These are phyloP conservation scores for Trichechus manatus DNA, from an alignment of 2,113 vertebrate genomes.

Conservation along the genomic window DNA sequence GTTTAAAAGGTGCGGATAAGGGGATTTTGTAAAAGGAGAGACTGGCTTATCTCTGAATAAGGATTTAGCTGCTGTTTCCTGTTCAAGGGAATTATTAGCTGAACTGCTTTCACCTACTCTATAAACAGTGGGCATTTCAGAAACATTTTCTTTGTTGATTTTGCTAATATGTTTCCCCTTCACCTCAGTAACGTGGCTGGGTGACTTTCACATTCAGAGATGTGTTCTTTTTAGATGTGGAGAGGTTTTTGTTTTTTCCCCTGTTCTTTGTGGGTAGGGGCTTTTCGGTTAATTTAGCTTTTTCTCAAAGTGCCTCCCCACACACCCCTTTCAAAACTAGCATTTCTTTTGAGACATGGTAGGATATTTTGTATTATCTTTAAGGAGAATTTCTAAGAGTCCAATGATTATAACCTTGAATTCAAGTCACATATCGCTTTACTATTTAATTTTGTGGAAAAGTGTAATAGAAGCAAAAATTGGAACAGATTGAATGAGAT, in stretches of 20 bases:
- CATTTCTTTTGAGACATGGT: background rate
- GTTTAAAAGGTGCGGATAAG: slow-evolving; percentile 19
- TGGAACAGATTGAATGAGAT: background rate
- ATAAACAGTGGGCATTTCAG: background rate
- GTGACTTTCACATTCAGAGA: background rate
- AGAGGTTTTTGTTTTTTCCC: background rate
- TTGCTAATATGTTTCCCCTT: slow-evolving; percentile 13
- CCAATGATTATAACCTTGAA: slow-evolving; percentile 18
- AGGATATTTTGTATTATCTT: slow-evolving; percentile 47
- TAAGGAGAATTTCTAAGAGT: background rate
- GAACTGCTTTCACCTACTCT: slow-evolving; percentile 25
- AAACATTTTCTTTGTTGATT: slow-evolving; percentile 14
- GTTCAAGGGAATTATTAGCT: slow-evolving; percentile 34
- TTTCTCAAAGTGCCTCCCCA: background rate
- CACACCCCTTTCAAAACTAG: background rate
- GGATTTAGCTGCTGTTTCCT: slow-evolving; percentile 52
- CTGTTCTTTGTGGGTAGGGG: slow-evolving; percentile 21
- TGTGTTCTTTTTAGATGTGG: slow-evolving; percentile 29
- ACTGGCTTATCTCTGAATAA: background rate
- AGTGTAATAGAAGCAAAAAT: background rate
- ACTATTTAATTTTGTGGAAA: slow-evolving; percentile 33
- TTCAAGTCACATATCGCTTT: background rate
- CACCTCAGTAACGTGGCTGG: background rate
- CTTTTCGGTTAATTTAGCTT: slow-evolving; percentile 1
- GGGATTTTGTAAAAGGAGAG: slow-evolving; percentile 24